A percentile compares a stretch with the other conserved stretches of the same genome.
These are phyloP conservation scores for Muscicapa adusta DNA, from an alignment of 2,113 vertebrate genomes.

Conservation along the genomic window DNA sequence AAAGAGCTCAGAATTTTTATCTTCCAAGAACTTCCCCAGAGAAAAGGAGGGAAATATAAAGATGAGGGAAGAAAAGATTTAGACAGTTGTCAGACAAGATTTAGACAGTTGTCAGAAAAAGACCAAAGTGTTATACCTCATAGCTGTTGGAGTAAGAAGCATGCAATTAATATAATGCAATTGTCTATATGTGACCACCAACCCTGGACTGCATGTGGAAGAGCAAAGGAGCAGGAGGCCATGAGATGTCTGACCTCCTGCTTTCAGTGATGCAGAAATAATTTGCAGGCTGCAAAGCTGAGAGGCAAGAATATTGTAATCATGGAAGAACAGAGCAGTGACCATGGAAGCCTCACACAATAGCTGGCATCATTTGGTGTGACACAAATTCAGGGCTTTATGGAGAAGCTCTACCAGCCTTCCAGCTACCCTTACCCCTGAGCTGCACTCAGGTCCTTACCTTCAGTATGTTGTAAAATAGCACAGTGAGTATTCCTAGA, in stretches of 20 bases:
- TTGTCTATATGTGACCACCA: neutral
- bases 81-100: neutral
- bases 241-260: neutral
- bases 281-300: neutral
- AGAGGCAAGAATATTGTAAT: neutral
- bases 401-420: neutral
- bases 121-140: neutral
- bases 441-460: neutral
- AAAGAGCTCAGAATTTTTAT: neutral
- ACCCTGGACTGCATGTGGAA: neutral
- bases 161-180: neutral
- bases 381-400: neutral
- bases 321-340: neutral
- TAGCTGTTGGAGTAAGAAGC: neutral
- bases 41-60: neutral
- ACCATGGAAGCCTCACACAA: neutral
- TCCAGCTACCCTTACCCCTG: neutral
- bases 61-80: neutral
- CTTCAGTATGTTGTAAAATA: neutral
- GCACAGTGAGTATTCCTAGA: neutral
- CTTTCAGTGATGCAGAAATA: neutral
- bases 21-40: neutral
- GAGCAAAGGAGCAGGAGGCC: neutral
- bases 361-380: neutral
- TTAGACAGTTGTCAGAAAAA: neutral